phyloP scores from a whole-genome alignment of 2,797 vertebrate species.

The Neostethus bicornis region DNA sequence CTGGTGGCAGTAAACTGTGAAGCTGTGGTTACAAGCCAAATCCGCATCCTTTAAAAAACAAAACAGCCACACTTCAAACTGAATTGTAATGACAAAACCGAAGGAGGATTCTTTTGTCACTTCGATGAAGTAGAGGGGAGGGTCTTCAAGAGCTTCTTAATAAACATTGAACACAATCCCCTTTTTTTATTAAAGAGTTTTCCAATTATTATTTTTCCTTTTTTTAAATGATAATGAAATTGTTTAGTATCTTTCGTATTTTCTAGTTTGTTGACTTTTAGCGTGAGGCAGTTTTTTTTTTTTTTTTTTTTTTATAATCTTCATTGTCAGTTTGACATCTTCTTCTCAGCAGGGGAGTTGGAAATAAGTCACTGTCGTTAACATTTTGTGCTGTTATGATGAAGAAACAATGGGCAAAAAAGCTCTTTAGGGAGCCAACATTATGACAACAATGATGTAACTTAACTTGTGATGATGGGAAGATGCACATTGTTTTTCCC shows the following conservation, averaged over 20 bases:
- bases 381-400: slow-evolving; percentile 49
- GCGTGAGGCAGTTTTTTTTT: slow-evolving; percentile 8
- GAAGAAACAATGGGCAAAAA: slow-evolving; percentile 45
- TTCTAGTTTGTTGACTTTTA: slow-evolving; percentile 49
- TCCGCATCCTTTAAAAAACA: slow-evolving; percentile 58
- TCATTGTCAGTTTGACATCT: slow-evolving; percentile 48
- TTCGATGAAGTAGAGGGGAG: slow-evolving; percentile 65
- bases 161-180: slow-evolving; percentile 62
- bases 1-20: slow-evolving; percentile 62
- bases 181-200: slow-evolving; percentile 30
- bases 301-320: slow-evolving; percentile 22
- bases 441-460: slow-evolving; percentile 1
- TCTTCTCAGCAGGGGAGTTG: slow-evolving; percentile 38
- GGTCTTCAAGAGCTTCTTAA: slow-evolving; percentile 69
- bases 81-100: slow-evolving; percentile 75
- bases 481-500: slow-evolving; percentile 22
- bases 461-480: slow-evolving; percentile 34
- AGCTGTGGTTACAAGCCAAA: slow-evolving; percentile 76
- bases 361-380: slow-evolving; percentile 51
- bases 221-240: slow-evolving; percentile 31
- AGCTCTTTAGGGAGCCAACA: not conserved
- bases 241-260: slow-evolving; percentile 32
- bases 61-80: slow-evolving; percentile 77
- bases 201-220: slow-evolving; percentile 19
- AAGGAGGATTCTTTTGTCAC: slow-evolving; percentile 66